Base-by-base conservation (phyloP, 1,140 invertebrate genomes). In the Drosophila jambulina region DNA sequence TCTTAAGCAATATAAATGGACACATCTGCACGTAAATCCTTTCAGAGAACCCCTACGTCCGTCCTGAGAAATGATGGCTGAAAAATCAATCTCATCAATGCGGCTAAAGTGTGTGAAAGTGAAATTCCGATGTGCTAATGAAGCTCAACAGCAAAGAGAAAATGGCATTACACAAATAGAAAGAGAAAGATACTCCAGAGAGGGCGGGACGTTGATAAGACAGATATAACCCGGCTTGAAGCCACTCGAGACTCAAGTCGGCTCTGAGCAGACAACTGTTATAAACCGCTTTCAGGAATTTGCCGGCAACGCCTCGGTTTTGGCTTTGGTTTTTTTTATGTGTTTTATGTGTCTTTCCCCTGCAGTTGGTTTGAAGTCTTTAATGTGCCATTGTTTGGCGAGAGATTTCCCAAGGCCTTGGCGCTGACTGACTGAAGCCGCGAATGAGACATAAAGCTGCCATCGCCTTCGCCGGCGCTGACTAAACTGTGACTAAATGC, bases 401-500 rank as follows among this genome's bases (percentile, higher is more conserved):
- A 75, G 78, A 80, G 69, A 81, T 71, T 70, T 70, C 72, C 74
- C 83, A 86, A 86, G 84, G 85, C 80, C 84, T 78, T 75, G 80
- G 23, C 19, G 49, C 49, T 21, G 62, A 74, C 75, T 76, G 53
- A 32, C 53, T 38, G 53, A 67, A 62, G 62, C 64, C 78, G 45
- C 53, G 65, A 78, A 79, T 72, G 59, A 78, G 75, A 72, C 64
- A 65, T 77, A 62, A 58, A 67, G 54, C 63, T 83, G 80, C 54
- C 71, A 79, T 82, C 77, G 82, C 70, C 76, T 64, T 40, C 59
- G 23, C 67, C 27, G 61, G 36, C 60, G 45, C 60, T 40, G 72
- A 60, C 67, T 79, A 83, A 88, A 80, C 68, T 78, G 72, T 78
- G 64, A 70, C 77, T 88, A 87, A 87, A 88, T 88, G 80, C 84